Evolutionary conservation across 2,888 invertebrate species (phyloP).

Genomic region (Ariolimax columbianus): DNA sequence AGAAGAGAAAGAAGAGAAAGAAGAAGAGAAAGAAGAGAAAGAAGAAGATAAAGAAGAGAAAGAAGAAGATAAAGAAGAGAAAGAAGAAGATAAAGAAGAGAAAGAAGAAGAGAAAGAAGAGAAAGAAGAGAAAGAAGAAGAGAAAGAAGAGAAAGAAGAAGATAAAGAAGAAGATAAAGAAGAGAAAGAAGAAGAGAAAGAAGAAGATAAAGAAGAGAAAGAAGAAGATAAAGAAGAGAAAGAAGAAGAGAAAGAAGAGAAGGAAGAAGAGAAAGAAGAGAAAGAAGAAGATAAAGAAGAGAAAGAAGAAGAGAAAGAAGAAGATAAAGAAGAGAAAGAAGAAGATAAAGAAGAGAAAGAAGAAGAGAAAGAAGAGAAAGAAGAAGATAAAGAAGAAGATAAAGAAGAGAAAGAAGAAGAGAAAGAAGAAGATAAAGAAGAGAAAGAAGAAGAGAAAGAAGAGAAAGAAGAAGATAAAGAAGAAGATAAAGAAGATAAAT

Average conservation of each 20-base stretch:
- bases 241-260: slow-evolving; percentile 19
- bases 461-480: background rate
- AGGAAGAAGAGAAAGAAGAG: background rate
- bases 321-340: slow-evolving; percentile 10
- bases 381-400: slow-evolving; percentile 27
- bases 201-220: slow-evolving; percentile 30
- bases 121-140: background rate
- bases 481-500: background rate
- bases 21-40: background rate
- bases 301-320: background rate
- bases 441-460: slow-evolving; percentile 35
- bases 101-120: background rate
- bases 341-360: slow-evolving; percentile 25
- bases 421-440: slow-evolving; percentile 1
- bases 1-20: slow-evolving; percentile 7
- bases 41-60: background rate
- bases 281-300: background rate
- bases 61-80: slow-evolving; percentile 14
- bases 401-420: background rate
- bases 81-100: background rate
- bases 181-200: slow-evolving; percentile 7
- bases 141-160: slow-evolving; percentile 1
- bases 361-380: slow-evolving; percentile 15
- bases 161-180: background rate
- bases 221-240: slow-evolving; percentile 19